Conservation (phyloP, 2,797 vertebrate genomes). For the Argya squamiceps region DNA sequence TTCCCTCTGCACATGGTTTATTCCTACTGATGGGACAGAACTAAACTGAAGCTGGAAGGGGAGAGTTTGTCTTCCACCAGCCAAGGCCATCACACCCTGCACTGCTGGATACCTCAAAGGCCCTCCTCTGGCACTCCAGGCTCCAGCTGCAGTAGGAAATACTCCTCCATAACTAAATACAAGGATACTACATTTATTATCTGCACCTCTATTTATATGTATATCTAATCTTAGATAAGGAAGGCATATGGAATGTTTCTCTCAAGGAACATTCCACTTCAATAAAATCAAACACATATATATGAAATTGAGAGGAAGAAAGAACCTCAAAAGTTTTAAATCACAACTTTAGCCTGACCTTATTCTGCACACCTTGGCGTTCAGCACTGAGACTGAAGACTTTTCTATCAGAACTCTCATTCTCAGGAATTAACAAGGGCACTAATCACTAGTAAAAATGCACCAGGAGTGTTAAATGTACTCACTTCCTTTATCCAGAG, state of each 20-base stretch:
- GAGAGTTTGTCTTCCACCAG: background rate
- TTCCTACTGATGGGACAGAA: background rate
- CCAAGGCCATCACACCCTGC: background rate
- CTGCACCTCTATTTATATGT: background rate
- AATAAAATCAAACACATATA: background rate
- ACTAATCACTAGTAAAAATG: background rate
- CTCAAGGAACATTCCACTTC: background rate
- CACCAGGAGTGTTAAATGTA: background rate
- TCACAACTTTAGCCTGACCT: background rate
- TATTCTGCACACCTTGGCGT: background rate
- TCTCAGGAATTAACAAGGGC: background rate
- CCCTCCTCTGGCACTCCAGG: background rate
- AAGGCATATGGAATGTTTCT: background rate
- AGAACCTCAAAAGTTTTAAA: background rate
- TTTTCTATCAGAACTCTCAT: background rate
- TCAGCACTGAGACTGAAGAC: background rate
- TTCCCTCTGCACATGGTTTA: background rate
- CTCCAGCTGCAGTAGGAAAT: background rate
- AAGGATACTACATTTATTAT: background rate
- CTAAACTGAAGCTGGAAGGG: background rate
- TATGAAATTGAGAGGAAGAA: background rate
- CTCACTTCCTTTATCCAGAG: constrained; percentile 97
- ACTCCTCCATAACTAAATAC: background rate
- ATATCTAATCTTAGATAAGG: background rate
- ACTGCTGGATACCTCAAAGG: background rate